These are phyloP conservation scores for Magallana angulata DNA, from an alignment of 1,140 invertebrate genomes.

Conservation along the genomic window DNA sequence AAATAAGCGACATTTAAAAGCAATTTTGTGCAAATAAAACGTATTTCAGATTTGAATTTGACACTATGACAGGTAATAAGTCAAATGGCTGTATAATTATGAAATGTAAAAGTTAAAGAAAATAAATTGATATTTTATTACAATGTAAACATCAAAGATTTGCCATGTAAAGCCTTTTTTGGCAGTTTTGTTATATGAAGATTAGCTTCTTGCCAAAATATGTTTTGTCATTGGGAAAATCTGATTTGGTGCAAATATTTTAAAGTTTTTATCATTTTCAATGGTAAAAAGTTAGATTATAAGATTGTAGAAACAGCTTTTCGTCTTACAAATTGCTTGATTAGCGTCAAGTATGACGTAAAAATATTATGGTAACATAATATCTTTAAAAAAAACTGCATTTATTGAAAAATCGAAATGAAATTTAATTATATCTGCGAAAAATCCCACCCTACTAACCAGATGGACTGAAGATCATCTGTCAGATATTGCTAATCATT, in stretches of 20 bases:
- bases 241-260: neutral
- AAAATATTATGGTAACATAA: too few relatives aligned
- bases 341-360: too few relatives aligned
- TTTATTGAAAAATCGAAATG: too few relatives aligned
- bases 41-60: conserved; percentile 6
- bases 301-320: too few relatives aligned
- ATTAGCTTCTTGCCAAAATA: neutral
- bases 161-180: neutral
- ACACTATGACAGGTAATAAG: conserved; percentile 29
- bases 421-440: too few relatives aligned
- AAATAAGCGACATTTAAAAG: conserved; percentile 32
- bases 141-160: conserved; percentile 28
- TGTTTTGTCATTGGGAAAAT: neutral
- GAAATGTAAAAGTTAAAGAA: conserved; percentile 35
- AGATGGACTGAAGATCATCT: too few relatives aligned
- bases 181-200: conserved; percentile 1
- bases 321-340: too few relatives aligned
- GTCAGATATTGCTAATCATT: too few relatives aligned
- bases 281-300: too few relatives aligned
- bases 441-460: too few relatives aligned
- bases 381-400: too few relatives aligned
- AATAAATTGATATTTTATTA: conserved; percentile 30
- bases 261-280: too few relatives aligned
- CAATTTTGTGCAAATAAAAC: conserved; percentile 23
- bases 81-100: conserved; percentile 28